Base-by-base conservation (phyloP, 1,140 invertebrate genomes). In the Drosophila jambulina region DNA sequence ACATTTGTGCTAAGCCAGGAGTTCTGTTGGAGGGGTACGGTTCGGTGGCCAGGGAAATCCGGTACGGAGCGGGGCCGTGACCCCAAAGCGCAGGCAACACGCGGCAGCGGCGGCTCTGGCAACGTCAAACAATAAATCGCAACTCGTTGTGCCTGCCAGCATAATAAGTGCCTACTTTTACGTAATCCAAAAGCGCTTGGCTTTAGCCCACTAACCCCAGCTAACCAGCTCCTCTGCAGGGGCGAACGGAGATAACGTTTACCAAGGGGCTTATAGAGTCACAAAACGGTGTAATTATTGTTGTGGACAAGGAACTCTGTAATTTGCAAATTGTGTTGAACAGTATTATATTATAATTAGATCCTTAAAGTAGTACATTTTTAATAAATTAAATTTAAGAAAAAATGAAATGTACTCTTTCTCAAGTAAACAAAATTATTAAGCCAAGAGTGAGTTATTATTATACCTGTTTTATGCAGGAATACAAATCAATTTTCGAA, bases 91-190 rank as follows among this genome's bases (percentile, higher is more conserved):
- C 45, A 36, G 51, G 45, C 56, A 68, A 62, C 80, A 78, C 48
- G 80, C 69, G 62, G 34, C 34, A 3, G 34, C 32, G 6, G 32
- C 32, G 32, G 32, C 32, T 34, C 32, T 13, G 42, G 48, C 48
- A 90, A 90, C 81, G 78, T 88, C 85, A 90, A 91, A 88, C 85
- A 88, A 90, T 88, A 88, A 88, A 88, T 88, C 85, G 85, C 85
- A 90, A 88, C 81, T 81, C 78, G 78, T 81, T 78, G 81, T 88
- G 81, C 84, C 90, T 88, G 78, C 84, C 84, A 88, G 84, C 85
- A 88, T 88, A 88, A 88, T 88, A 88, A 88, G 85, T 88, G 87
- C 83, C 76, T 71, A 72, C 78, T 72, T 88, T 84, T 87, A 88
- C 74, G 81, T 87, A 90, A 87, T 88, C 84, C 85, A 74, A 74